Evolutionary conservation across 2,888 invertebrate genomes (phyloP).

Genomic region (Cetonia aurata): DNA sequence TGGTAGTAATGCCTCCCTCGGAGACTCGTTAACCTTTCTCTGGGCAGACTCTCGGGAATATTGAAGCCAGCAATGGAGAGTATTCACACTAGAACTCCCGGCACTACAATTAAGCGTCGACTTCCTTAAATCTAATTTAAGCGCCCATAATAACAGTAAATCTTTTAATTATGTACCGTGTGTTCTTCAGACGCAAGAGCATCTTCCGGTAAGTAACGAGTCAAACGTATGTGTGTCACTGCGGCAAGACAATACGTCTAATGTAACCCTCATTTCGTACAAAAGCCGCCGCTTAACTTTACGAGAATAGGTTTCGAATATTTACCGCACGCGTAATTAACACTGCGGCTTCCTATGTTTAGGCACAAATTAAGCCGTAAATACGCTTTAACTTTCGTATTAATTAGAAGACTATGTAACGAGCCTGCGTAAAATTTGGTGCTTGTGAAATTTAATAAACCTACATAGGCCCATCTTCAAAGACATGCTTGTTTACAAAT

Average conservation of each 20-base stretch:
- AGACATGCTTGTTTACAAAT: too few species aligned
- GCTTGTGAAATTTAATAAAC: not conserved
- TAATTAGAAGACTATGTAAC: not conserved
- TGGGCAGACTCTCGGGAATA: constrained; percentile 26
- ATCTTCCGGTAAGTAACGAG: constrained; percentile 29
- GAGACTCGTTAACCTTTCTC: constrained; percentile 50
- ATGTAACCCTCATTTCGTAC: too few species aligned
- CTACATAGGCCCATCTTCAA: too few species aligned
- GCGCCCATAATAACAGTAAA: constrained; percentile 46
- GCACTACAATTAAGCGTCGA: constrained; percentile 48
- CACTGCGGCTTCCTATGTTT: constrained; percentile 12
- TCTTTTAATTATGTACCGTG: constrained; percentile 47
- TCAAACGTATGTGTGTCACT: constrained; percentile 25
- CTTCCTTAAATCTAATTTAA: constrained; percentile 48
- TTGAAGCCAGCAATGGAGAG: constrained; percentile 38
- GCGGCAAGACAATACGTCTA: constrained; percentile 1
- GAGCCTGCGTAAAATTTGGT: not conserved
- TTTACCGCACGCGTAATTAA: constrained; percentile 27
- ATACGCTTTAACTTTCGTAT: not conserved
- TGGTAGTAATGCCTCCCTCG: constrained; percentile 47
- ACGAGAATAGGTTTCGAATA: constrained; percentile 12
- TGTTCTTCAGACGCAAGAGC: constrained; percentile 24
- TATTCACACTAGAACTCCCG: constrained; percentile 44
- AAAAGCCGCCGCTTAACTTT: constrained; percentile 1
- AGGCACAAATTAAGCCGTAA: constrained; percentile 14